phyloP scores from a whole-genome alignment of 2,888 invertebrate species.

The Deilephila elpenor region DNA sequence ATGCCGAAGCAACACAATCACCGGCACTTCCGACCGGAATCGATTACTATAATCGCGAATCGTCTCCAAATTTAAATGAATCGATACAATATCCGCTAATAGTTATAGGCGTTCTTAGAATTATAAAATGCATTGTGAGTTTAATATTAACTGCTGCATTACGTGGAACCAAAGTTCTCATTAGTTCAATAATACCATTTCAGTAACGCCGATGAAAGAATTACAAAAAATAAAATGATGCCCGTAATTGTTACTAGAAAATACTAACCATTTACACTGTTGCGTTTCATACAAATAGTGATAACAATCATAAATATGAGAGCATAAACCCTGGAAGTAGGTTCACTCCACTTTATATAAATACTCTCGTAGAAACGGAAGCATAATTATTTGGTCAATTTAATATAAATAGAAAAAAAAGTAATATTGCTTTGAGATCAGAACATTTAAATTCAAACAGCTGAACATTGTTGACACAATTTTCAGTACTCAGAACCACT shows the following conservation, averaged over 20 bases:
- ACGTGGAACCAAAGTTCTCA: not conserved
- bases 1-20: not conserved
- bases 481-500: not conserved
- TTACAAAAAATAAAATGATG: too few relatives aligned
- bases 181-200: not conserved
- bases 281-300: too few relatives aligned
- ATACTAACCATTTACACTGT: too few relatives aligned
- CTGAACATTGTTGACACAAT: not conserved
- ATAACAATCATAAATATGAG: too few relatives aligned
- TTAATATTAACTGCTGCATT: not conserved
- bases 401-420: too few relatives aligned
- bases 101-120: not conserved
- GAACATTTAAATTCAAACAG: not conserved
- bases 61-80: not conserved
- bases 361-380: too few relatives aligned
- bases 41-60: slow-evolving; percentile 12
- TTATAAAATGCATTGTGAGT: not conserved
- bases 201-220: too few relatives aligned
- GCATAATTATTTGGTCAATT: too few relatives aligned
- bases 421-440: not conserved
- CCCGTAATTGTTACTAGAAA: too few relatives aligned
- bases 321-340: too few relatives aligned
- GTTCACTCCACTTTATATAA: too few relatives aligned
- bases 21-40: slow-evolving; percentile 15
- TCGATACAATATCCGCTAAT: slow-evolving; percentile 15